A percentile compares a stretch with the other conserved stretches of the same genome.
Evolutionary conservation across 2,113 vertebrate genomes (phyloP).

Genomic region (Psilopsiagon aymara): DNA sequence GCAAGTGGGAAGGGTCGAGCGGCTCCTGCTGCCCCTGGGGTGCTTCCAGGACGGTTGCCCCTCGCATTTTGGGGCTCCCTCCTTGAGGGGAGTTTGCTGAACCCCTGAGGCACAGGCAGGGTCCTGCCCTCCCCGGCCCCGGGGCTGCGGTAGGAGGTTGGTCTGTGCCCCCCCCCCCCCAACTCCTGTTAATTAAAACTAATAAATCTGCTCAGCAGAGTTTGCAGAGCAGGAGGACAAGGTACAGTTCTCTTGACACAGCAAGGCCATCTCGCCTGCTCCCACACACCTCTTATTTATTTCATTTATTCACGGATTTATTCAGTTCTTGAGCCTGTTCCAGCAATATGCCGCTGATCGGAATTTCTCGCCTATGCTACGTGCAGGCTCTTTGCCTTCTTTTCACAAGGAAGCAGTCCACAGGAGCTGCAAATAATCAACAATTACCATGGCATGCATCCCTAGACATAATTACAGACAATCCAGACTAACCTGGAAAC

Average conservation of each 20-base stretch:
- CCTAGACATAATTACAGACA: conserved; percentile 36
- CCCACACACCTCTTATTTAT: conserved; percentile 17
- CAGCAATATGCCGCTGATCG: neutral
- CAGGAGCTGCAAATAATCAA: conserved; percentile 57
- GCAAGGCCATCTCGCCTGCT: neutral
- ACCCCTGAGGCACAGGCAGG: neutral
- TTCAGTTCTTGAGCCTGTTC: conserved; percentile 10
- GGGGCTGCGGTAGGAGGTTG: neutral
- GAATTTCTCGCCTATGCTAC: neutral
- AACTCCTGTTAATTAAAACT: conserved; percentile 77
- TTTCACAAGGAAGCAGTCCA: conserved; percentile 32
- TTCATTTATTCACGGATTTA: conserved; percentile 52
- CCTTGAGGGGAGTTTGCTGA: too few relatives aligned
- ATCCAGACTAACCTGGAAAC: neutral
- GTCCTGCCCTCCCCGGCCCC: neutral
- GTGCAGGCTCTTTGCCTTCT: neutral
- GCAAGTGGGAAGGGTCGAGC: neutral
- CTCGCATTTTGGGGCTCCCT: neutral
- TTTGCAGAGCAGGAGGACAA: conserved; percentile 38
- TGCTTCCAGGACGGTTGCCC: neutral
- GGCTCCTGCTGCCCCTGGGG: neutral
- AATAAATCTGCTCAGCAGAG: conserved; percentile 78
- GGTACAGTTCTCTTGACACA: conserved; percentile 37
- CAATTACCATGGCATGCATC: conserved; percentile 30
- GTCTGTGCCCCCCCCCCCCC: neutral